Conservation (phyloP, 2,888 invertebrate species). For the Eueremaeus valkanovi region DNA sequence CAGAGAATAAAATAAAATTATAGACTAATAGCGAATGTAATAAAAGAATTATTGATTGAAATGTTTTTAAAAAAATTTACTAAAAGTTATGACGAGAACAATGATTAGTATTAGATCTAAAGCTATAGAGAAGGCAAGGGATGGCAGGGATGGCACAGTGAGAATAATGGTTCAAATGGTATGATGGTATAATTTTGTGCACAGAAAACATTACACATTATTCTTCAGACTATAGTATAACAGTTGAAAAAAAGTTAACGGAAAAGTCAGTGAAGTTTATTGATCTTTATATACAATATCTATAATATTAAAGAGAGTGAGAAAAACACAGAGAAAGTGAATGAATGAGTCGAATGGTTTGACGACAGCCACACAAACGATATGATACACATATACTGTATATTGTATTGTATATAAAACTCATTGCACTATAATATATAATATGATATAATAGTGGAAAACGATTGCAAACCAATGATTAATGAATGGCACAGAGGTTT, state of each 20-base stretch:
- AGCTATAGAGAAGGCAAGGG: not conserved
- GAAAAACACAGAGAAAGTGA: too few relatives aligned
- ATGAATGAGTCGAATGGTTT: not conserved
- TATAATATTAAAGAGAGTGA: too few relatives aligned
- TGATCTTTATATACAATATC: not conserved
- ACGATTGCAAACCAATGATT: slow-evolving; percentile 8
- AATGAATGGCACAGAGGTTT: not conserved
- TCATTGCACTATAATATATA: not conserved
- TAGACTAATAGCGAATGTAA: not conserved
- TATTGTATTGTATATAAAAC: not conserved
- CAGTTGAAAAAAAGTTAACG: not conserved
- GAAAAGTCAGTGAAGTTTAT: not conserved
- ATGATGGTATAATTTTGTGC: not conserved
- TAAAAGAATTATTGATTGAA: not conserved
- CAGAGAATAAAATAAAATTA: not conserved
- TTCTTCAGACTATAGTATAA: too few relatives aligned
- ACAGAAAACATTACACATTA: not conserved
- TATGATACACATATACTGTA: not conserved
- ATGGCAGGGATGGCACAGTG: too few relatives aligned
- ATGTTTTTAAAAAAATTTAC: not conserved
- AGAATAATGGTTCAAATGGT: not conserved
- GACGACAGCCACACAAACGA: not conserved
- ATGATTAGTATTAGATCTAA: not conserved
- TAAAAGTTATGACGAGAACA: not conserved
- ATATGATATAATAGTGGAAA: not conserved